Evolutionary conservation across 2,888 invertebrate species (phyloP).

Genomic region (Lydus trimaculatus): DNA sequence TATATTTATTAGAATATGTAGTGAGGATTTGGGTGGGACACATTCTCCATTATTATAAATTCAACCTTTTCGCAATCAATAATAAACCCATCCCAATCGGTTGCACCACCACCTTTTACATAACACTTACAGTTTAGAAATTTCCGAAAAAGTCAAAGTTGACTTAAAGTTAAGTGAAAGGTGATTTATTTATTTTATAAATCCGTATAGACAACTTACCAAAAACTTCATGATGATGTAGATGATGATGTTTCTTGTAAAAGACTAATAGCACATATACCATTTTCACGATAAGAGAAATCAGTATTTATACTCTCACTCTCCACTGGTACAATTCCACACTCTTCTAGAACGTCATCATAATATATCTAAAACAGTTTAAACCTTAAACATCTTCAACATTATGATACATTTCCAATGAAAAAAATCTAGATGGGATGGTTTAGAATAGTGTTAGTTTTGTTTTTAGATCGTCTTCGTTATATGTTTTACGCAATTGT

Average conservation of each 20-base stretch:
- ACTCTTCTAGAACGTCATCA: slow-evolving; percentile 32
- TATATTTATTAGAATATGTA: too few relatives aligned
- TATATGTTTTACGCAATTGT: background rate
- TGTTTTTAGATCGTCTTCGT: too few relatives aligned
- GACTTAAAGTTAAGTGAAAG: slow-evolving; percentile 42
- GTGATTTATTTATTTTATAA: too few relatives aligned
- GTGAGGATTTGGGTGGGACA: background rate
- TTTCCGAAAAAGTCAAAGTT: slow-evolving; percentile 39
- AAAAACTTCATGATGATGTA: slow-evolving; percentile 62
- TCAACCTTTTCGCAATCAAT: slow-evolving; percentile 20
- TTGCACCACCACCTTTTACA: slow-evolving; percentile 35
- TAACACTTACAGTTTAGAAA: slow-evolving; percentile 35
- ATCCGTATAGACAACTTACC: too few relatives aligned
- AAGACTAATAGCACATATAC: slow-evolving; percentile 38
- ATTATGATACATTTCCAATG: slow-evolving; percentile 30
- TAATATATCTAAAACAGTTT: slow-evolving; percentile 21
- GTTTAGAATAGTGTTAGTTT: too few relatives aligned
- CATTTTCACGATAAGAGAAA: slow-evolving; percentile 43
- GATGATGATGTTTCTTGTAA: slow-evolving; percentile 38
- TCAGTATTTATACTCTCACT: slow-evolving; percentile 47
- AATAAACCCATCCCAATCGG: slow-evolving; percentile 23
- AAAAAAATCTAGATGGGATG: slow-evolving; percentile 15
- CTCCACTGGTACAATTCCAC: slow-evolving; percentile 37
- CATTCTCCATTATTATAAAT: background rate
- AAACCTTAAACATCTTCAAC: slow-evolving; percentile 29